Evolutionary conservation across 2,113 vertebrate species (phyloP), one percentile per base, ranked within the genome.

Genomic region (Rhea americana): DNA sequence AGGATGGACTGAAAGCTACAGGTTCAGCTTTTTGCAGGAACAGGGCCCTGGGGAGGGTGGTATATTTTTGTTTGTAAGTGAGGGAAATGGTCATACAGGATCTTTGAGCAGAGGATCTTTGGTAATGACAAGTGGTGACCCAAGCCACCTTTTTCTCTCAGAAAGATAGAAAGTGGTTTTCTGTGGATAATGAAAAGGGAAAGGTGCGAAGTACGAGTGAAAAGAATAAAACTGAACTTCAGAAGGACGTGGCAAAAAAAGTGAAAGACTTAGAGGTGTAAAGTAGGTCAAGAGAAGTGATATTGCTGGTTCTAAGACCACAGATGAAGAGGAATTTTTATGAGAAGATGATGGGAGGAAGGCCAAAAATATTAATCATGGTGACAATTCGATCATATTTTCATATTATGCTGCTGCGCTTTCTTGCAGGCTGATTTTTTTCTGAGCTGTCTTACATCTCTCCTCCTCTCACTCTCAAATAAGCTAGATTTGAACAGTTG

Each of bases 281-380:
- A 71, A 65, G 25, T 4, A 58, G 62, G 71, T 51, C 13, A 48
- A 51, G 41, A 53, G 4, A 87, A 83, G 30, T 61, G 25, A 21
- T 63, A 32, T 22, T 63, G 5, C 32, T 85, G 16, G 24, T 68
- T 87, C 18, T 16, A 76, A 63, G 47, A 71, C 65, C 32, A 74
- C 11, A 65, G 55, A 72, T 51, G 77, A 92, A 70, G 80, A 78
- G 15, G 18, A 90, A 18, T 48, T 35, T 72, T 91, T 73, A 87
- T 66, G 41, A 91, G 67, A 28, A 70, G 39, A 79, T 87, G 76
- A 93, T 82, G 75, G 85, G 47, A 75, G 11, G 24, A 84, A 93
- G 58, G 74, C 18, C 39, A 82, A 62, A 91, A 94, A 58, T 90
- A 94, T 94, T 94, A 95, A 94, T 96, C 88, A 94, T 32, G 2